These are phyloP conservation scores for Drosophila pseudotalamancana DNA, from an alignment of 2,888 invertebrate species.

Conservation along the genomic window DNA sequence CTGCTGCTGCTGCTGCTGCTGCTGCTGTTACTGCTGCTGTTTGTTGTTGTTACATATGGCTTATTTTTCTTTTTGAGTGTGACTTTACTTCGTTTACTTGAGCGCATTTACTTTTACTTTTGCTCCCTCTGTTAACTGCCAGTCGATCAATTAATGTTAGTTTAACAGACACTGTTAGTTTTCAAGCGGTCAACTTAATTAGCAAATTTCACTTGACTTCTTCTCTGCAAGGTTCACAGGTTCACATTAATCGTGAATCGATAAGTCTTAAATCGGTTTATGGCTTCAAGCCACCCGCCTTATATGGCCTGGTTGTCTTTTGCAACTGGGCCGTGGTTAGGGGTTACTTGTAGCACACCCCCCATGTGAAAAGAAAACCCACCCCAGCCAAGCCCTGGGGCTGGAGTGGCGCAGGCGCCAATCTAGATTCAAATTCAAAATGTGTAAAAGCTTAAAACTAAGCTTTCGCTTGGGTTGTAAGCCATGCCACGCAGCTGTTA, in stretches of 20 bases:
- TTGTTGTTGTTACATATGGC: slow-evolving; percentile 1
- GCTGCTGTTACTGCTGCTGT: slow-evolving; percentile 13
- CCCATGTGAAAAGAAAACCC: not conserved
- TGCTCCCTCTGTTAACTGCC: not conserved
- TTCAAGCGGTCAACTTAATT: not conserved
- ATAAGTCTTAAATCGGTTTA: slow-evolving; percentile 14
- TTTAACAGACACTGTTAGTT: not conserved
- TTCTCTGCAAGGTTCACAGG: not conserved
- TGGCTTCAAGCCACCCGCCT: not conserved
- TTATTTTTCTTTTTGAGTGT: not conserved
- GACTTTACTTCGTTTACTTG: not conserved
- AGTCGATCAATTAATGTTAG: slow-evolving; percentile 2
- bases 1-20: slow-evolving; percentile 18
- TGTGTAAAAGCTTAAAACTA: slow-evolving; percentile 13
- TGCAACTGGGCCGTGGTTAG: slow-evolving; percentile 14
- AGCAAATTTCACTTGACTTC: not conserved
- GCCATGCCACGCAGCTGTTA: not conserved
- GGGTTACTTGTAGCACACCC: not conserved
- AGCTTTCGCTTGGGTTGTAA: slow-evolving; percentile 5
- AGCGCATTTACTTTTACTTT: slow-evolving; percentile 23
- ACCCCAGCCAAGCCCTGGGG: not conserved
- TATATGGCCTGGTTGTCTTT: not conserved
- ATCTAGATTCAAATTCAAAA: not conserved
- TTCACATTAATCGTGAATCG: slow-evolving; percentile 15
- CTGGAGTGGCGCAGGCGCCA: slow-evolving; percentile 27